Evolutionary conservation across 1,140 invertebrate genomes (phyloP).

Genomic region (Monochamus saltuarius): DNA sequence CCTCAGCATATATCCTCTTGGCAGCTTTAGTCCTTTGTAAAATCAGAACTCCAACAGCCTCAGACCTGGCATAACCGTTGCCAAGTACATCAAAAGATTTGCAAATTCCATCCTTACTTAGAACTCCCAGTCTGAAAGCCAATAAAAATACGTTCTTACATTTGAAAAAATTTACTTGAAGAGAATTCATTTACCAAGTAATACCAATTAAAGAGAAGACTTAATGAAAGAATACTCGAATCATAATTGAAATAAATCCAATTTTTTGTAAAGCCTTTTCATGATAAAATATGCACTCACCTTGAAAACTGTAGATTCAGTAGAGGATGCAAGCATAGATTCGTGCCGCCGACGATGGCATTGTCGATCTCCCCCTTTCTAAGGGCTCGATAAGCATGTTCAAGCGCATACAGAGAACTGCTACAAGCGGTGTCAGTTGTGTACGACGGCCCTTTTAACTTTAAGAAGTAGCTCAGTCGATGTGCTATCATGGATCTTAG

Average conservation of each 20-base stretch:
- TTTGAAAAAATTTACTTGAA: no score
- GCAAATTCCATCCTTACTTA: slow-evolving; percentile 82
- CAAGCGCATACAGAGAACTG: slow-evolving; percentile 81
- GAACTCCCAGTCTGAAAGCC: slow-evolving; percentile 72
- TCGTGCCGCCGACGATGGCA: slow-evolving; percentile 84
- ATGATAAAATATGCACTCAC: slow-evolving; percentile 41
- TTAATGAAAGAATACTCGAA: no score
- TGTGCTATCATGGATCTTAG: slow-evolving; percentile 90
- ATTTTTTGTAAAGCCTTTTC: no score
- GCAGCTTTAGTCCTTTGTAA: slow-evolving; percentile 81
- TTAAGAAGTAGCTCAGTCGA: slow-evolving; percentile 76
- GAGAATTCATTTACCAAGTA: no score
- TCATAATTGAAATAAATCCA: neutral
- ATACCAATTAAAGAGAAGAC: no score
- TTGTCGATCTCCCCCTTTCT: slow-evolving; percentile 77
- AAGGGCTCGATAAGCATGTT: slow-evolving; percentile 79
- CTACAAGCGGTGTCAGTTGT: slow-evolving; percentile 88
- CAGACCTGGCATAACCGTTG: slow-evolving; percentile 74
- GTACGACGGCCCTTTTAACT: slow-evolving; percentile 75
- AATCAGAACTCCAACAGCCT: slow-evolving; percentile 74
- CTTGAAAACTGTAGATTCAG: slow-evolving; percentile 79
- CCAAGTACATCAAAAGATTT: slow-evolving; percentile 86
- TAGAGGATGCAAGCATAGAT: slow-evolving; percentile 81
- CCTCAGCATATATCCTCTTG: slow-evolving; percentile 66
- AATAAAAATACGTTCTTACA: neutral